These are phyloP conservation scores for Indicator indicator DNA, from an alignment of 2,113 vertebrate species.

Conservation along the genomic window DNA sequence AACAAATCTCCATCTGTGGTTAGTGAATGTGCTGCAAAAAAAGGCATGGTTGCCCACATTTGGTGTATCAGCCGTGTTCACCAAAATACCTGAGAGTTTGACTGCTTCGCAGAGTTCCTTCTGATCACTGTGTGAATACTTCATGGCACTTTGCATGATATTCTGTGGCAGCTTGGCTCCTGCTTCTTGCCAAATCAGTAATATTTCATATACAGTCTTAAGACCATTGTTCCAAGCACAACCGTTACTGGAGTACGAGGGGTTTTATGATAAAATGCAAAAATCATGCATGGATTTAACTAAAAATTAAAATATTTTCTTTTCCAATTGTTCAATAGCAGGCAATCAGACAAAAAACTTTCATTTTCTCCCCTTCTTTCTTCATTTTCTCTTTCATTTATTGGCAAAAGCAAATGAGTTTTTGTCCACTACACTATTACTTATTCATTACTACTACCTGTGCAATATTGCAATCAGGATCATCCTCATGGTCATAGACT, in stretches of 20 bases:
- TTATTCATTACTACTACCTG: background rate
- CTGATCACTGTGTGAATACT: rapidly evolving
- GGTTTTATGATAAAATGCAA: background rate
- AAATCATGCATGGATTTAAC: background rate
- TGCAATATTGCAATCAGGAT: background rate
- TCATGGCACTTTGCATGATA: background rate
- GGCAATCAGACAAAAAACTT: background rate
- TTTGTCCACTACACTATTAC: background rate
- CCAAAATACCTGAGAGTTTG: rapidly evolving
- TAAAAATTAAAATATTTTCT: background rate
- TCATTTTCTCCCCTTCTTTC: rapidly evolving
- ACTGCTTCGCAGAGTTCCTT: background rate
- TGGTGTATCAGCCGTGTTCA: rapidly evolving
- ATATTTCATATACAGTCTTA: background rate
- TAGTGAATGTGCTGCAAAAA: background rate
- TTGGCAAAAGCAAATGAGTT: background rate
- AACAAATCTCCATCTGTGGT: background rate
- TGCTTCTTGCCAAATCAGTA: background rate
- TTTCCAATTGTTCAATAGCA: background rate
- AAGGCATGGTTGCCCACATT: rapidly evolving
- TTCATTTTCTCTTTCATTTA: background rate
- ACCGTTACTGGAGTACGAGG: background rate
- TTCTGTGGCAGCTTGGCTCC: background rate
- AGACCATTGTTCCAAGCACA: background rate
- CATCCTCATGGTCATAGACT: background rate